A percentile compares a stretch with the other conserved stretches of the same genome.
Evolutionary conservation across 2,888 invertebrate genomes (phyloP).

Genomic region (Caenorhabditis sp.): DNA sequence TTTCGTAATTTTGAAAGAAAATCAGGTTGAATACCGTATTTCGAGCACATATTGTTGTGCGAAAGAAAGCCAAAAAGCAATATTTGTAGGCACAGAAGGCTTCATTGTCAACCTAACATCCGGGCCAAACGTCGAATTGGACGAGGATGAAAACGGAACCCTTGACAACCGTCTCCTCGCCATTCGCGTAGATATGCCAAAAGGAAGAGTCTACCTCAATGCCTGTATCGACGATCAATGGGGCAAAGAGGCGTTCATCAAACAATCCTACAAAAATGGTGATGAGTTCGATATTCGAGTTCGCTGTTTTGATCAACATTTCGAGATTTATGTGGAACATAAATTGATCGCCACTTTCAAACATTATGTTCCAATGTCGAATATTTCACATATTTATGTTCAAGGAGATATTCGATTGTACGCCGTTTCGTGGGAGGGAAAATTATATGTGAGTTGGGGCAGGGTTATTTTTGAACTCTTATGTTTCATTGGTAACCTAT

Average conservation of each 20-base stretch:
- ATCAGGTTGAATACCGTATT: too few species aligned
- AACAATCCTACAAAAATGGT: constrained; percentile 56
- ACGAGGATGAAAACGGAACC: constrained; percentile 52
- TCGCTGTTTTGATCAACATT: constrained; percentile 66
- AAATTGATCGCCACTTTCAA: constrained; percentile 68
- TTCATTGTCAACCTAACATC: constrained; percentile 68
- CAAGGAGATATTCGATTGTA: constrained; percentile 60
- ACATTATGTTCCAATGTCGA: constrained; percentile 64
- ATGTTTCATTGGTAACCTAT: too few species aligned
- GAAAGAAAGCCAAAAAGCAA: constrained; percentile 1
- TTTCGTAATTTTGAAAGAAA: too few species aligned
- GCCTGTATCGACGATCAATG: constrained; percentile 69
- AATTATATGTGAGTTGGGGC: constrained; percentile 60
- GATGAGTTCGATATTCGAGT: constrained; percentile 70
- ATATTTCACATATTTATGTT: constrained; percentile 64
- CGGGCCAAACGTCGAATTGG: constrained; percentile 66
- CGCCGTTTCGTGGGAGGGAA: constrained; percentile 68
- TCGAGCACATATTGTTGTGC: not conserved
- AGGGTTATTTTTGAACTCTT: not conserved
- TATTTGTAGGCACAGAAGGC: constrained; percentile 54
- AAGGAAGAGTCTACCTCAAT: constrained; percentile 62
- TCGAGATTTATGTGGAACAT: constrained; percentile 68
- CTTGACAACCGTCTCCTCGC: constrained; percentile 67
- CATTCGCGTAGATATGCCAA: constrained; percentile 59
- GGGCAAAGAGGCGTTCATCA: constrained; percentile 65